These are phyloP conservation scores for Antidorcas marsupialis DNA, from an alignment of 2,113 vertebrate genomes.

Conservation along the genomic window DNA sequence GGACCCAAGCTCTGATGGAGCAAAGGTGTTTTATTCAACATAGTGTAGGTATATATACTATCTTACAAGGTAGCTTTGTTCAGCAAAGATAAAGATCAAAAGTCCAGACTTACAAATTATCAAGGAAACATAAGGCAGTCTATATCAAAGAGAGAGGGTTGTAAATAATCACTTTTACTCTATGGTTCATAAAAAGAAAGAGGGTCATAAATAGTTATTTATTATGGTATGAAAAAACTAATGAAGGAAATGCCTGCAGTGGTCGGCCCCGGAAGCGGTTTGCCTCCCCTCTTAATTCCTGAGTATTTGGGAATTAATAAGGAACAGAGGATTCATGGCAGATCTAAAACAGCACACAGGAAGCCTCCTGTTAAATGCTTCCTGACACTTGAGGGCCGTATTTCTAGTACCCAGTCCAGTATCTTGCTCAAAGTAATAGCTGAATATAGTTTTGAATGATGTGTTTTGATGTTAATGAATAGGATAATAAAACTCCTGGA, in stretches of 20 bases:
- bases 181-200: not conserved
- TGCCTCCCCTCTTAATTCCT: not conserved
- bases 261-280: not conserved
- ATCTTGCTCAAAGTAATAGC: conserved; percentile 6
- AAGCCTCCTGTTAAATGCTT: not conserved
- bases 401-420: not conserved
- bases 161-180: not conserved
- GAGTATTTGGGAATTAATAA: not conserved
- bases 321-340: not conserved
- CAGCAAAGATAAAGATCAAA: not conserved
- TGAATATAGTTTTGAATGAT: not conserved
- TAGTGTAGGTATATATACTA: not conserved
- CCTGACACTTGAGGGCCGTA: not conserved
- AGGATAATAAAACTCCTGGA: not conserved
- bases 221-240: not conserved
- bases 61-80: not conserved
- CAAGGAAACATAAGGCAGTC: not conserved
- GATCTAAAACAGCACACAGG: not conserved
- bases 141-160: not conserved
- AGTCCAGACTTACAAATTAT: not conserved
- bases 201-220: not conserved
- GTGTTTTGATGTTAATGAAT: not conserved
- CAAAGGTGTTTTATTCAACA: not conserved
- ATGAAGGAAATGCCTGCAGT: not conserved
- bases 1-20: not conserved